phyloP scores from a whole-genome alignment of 1,140 invertebrate genomes.

The Phenacoccus solenopsis region DNA sequence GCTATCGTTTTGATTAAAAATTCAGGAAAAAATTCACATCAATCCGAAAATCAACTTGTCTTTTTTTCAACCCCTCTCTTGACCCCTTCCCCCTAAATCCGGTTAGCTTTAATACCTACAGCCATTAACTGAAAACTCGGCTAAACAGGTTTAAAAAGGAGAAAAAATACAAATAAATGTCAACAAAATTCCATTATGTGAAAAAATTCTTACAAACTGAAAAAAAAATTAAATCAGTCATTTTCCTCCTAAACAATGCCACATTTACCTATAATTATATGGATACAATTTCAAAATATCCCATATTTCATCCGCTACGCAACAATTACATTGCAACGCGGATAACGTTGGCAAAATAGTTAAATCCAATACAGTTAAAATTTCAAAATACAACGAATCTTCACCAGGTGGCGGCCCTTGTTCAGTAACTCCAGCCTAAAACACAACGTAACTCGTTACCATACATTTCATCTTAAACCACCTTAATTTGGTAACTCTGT shows the following conservation, averaged over 20 bases:
- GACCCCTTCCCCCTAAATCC: too few relatives aligned
- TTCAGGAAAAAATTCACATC: too few relatives aligned
- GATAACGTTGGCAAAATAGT: constrained; percentile 79
- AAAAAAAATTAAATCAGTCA: constrained; percentile 24
- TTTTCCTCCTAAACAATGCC: too few relatives aligned
- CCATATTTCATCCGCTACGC: constrained; percentile 93
- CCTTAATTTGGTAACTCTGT: background rate
- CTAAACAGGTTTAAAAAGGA: too few relatives aligned
- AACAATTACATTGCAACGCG: constrained; percentile 86
- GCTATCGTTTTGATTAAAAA: too few relatives aligned
- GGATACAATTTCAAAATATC: constrained; percentile 79
- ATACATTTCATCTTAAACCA: background rate
- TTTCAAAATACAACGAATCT: constrained; percentile 55
- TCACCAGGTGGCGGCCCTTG: constrained; percentile 28
- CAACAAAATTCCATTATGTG: background rate
- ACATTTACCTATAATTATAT: constrained; percentile 67
- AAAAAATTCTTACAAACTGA: too few relatives aligned
- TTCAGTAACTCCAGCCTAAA: constrained; percentile 23
- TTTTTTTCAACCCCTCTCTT: too few relatives aligned
- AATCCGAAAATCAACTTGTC: too few relatives aligned
- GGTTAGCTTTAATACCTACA: too few relatives aligned
- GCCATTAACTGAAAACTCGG: too few relatives aligned
- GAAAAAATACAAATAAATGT: background rate
- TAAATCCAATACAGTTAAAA: constrained; percentile 74
- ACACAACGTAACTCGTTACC: background rate